These are phyloP conservation scores for Alectoris magna DNA, from an alignment of 2,797 vertebrate species.

Conservation along the genomic window DNA sequence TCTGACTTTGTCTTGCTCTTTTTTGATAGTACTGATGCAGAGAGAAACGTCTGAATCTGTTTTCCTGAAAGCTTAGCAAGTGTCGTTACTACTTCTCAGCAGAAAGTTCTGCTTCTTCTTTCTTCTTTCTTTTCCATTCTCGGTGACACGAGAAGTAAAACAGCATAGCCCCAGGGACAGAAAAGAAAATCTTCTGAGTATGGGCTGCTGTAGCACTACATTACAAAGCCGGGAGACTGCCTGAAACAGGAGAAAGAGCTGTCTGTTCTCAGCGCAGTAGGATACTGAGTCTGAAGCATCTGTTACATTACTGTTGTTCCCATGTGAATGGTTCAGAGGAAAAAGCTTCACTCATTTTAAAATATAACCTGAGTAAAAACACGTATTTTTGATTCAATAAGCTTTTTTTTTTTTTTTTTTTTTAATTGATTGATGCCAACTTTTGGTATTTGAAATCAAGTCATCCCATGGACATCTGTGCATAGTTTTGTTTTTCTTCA, in stretches of 20 bases:
- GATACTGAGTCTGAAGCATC: conserved; percentile 6
- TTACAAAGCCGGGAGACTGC: not conserved
- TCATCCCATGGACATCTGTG: not conserved
- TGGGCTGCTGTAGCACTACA: not conserved
- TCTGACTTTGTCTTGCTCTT: not conserved
- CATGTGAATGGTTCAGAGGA: not conserved
- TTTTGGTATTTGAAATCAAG: not conserved
- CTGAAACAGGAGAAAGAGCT: not conserved
- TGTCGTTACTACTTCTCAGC: not conserved
- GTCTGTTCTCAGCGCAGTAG: not conserved
- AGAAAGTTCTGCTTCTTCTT: not conserved
- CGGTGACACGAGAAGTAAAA: not conserved
- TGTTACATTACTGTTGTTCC: not conserved
- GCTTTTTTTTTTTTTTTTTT: not conserved
- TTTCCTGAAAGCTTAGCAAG: not conserved
- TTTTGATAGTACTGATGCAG: not conserved
- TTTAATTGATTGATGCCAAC: not conserved
- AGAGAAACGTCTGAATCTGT: not conserved
- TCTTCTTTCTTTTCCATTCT: not conserved
- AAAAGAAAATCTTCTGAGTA: not conserved
- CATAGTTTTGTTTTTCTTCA: not conserved
- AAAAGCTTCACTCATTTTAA: not conserved
- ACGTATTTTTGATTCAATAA: not conserved
- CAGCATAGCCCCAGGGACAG: not conserved
- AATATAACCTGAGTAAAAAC: conserved; percentile 2